phyloP scores from a whole-genome alignment of 2,113 vertebrate species.

The Melanerpes formicivorus region DNA sequence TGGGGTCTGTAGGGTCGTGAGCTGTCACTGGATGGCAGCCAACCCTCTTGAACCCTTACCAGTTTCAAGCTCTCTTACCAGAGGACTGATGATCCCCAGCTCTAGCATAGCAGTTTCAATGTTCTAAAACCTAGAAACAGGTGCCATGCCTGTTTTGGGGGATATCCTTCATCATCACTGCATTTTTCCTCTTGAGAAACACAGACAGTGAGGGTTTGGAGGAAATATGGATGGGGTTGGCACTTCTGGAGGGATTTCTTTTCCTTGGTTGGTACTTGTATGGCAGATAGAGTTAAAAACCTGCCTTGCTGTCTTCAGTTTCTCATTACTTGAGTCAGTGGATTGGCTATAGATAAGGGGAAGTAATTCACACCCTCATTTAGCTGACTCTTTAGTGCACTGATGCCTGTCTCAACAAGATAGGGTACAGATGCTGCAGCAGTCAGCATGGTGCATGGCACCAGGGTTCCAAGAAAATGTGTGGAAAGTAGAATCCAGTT shows the following conservation, averaged over 20 bases:
- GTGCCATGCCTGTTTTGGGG: neutral
- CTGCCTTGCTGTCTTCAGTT: neutral
- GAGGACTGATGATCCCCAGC: neutral
- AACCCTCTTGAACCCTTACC: neutral
- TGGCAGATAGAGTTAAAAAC: neutral
- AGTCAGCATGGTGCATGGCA: neutral
- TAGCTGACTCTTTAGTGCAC: slow-evolving; percentile 15
- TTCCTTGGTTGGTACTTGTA: neutral
- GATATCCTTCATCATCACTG: neutral
- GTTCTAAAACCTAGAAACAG: neutral
- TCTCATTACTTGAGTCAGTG: slow-evolving; percentile 17
- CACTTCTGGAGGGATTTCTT: neutral
- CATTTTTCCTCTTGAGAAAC: neutral
- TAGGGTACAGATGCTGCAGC: neutral
- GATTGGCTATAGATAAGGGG: neutral
- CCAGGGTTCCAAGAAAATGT: neutral
- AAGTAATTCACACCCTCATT: slow-evolving; percentile 39
- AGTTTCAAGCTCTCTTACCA: neutral
- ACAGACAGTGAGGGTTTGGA: neutral
- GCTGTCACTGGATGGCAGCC: neutral
- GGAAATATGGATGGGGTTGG: neutral
- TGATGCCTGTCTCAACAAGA: neutral
- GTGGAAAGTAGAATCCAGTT: neutral
- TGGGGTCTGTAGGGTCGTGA: neutral
- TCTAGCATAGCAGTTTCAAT: neutral